Evolutionary conservation across 2,113 vertebrate species (phyloP), one percentile per base, ranked within the genome.

Genomic region (Boulengeromyrus knoepffleri): DNA sequence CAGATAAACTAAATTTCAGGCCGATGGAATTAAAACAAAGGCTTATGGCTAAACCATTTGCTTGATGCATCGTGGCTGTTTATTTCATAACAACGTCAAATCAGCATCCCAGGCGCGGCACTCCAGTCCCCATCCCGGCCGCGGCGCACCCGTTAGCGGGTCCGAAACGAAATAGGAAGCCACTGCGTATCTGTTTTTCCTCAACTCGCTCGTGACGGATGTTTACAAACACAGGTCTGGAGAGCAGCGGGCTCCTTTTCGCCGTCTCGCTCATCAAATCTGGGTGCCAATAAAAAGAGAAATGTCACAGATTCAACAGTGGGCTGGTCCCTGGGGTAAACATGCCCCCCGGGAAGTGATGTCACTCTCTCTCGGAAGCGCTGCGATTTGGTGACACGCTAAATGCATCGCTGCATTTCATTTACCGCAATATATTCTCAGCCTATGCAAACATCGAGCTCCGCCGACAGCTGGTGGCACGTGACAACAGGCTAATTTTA

Each of bases 221-320:
- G 88, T 91, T 91, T 91, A 91, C 90, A 86, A 91, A 91, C 84
- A 89, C 52, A 66, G 80, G 39, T 56, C 10, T 12, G 49, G 5
- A 62, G 10, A 86, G 83, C 45, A 13, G 45, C 12, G 24, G 2
- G 31, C 70, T 90, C 88, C 66, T 77, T 88, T 87, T 53, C 27
- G 8, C 39, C 24, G 21, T 62, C 39, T 36, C 6, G 5, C 50
- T 70, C 58, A n/a, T 70, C 88, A 49, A 70, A 8, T 70, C 21
- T n/a, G 45, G 53, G 56, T 50, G 46, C 52, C 52, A 49, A 90
- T 90, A 86, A 89, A 89, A 89, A 66, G n/a, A 70, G 88, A 90
- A 85, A 84, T 47, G 47, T 85, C 45, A 39, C 85, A 80, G 31
- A 24, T 87, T 85, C 47, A 49, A 77, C 31, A 89, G 19, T 1